phyloP scores from a whole-genome alignment of 2,888 invertebrate species.

The Microplitis deprimator region DNA sequence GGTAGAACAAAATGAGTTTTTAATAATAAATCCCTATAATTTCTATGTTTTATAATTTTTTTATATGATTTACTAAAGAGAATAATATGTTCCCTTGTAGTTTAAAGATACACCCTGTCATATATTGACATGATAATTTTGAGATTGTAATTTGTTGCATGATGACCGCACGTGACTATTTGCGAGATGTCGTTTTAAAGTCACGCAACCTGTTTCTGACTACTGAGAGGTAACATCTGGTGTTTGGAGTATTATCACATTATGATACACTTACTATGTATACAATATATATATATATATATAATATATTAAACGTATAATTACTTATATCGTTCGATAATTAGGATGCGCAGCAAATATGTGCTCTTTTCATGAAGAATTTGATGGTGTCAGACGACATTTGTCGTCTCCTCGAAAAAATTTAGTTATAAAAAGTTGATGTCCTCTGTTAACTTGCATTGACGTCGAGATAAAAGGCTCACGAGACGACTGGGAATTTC shows the following conservation, averaged over 20 bases:
- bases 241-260: constrained; percentile 19
- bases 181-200: constrained; percentile 21
- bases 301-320: too few relatives aligned
- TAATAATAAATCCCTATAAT: neutral
- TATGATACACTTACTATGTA: neutral
- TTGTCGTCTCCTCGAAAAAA: constrained; percentile 57
- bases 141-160: constrained; percentile 24
- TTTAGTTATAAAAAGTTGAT: constrained; percentile 66
- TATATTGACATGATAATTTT: constrained; percentile 27
- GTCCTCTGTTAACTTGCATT: constrained; percentile 54
- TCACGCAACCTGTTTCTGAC: constrained; percentile 23
- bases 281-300: neutral
- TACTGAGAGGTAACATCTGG: constrained; percentile 24
- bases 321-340: too few relatives aligned
- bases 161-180: constrained; percentile 27
- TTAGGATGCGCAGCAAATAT: too few relatives aligned
- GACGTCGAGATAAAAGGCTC: constrained; percentile 50
- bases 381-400: constrained; percentile 66
- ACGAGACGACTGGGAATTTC: constrained; percentile 32
- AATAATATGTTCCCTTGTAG: constrained; percentile 1
- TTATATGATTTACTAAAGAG: neutral
- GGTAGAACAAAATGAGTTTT: neutral
- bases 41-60: constrained; percentile 4
- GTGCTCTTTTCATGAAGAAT: constrained; percentile 57
- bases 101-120: constrained; percentile 27